Evolutionary conservation across 2,797 vertebrate genomes (phyloP), one percentile per base, ranked within the genome.

Genomic region (Girardinus metallicus): DNA sequence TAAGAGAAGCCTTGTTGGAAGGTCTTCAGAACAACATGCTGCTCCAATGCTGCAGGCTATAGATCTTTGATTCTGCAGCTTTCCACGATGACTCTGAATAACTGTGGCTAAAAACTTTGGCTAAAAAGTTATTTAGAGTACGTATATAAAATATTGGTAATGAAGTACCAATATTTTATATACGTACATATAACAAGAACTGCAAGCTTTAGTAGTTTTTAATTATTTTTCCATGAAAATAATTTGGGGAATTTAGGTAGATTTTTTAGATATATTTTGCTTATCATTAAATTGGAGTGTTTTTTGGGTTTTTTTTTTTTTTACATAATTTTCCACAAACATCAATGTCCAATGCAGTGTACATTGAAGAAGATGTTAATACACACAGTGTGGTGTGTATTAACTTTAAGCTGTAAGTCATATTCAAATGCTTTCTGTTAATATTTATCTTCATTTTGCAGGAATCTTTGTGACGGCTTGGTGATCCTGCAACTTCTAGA

Each of bases 401-500:
- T 57, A 8, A 64, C 8, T 36, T 64, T 34, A 21, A 64, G 2
- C 31, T 8, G 1, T 64, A 21, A 41, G 9, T 41, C 34, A 68
- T 4, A 68, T 41, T 73, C 29, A 8, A 8, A 11, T 23, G 44
- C 5, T 70, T 83, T 68, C 0, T 23, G 0, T 31, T 43, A n/a
- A 29, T 79, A 0, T 60, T 4, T 83, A 39, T 57, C 15, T 72
- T 43, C 83, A 23, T 85, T 64, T 89, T 66, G 18, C 93, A 99
- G 98, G 82, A 97, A 98, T 86, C 94, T 99, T 82, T 93, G 93
- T 79, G 97, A 99, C 81, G 97, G 96, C 66, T 87, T 97, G 91
- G 96, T 99, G 89, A 97, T 99, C 89, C 96, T 99, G 86, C 98
- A 99, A 94, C 93, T 99, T 55, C 97, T 97, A 49, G 96, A 98